A percentile compares a stretch with the other conserved stretches of the same genome.
These are phyloP conservation scores for Dasyornis broadbenti DNA, from an alignment of 2,113 vertebrate genomes.

Conservation along the genomic window DNA sequence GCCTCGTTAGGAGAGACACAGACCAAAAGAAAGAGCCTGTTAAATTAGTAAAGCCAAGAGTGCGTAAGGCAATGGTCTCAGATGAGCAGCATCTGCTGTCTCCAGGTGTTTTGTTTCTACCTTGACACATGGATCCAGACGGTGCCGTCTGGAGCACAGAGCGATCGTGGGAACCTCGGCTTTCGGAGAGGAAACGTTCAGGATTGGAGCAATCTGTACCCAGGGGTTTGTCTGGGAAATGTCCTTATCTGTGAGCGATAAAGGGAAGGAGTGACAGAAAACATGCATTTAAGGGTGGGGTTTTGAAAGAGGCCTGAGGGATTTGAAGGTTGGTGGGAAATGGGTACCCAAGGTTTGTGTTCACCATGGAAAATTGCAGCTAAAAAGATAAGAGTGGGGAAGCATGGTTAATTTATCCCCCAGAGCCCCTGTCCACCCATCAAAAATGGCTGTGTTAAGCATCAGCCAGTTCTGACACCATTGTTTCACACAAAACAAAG, in stretches of 20 bases:
- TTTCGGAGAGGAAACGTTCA: not conserved
- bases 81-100: not conserved
- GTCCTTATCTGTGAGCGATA: constrained; percentile 7
- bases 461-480: not conserved
- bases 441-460: not conserved
- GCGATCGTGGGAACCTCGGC: not conserved
- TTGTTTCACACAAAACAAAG: not conserved
- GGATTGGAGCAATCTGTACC: not conserved
- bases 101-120: not conserved
- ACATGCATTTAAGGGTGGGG: not conserved
- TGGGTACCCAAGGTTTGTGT: not conserved
- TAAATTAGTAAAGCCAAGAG: constrained; percentile 1
- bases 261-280: constrained; percentile 18
- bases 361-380: not conserved
- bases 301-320: not conserved
- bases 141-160: not conserved
- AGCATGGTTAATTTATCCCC: not conserved
- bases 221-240: not conserved
- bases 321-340: constrained; percentile 28
- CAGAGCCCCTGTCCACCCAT: not conserved
- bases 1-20: not conserved
- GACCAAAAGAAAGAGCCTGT: not conserved
- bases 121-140: not conserved
- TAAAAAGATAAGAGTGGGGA: not conserved
- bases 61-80: not conserved